Evolutionary conservation across 2,113 vertebrate genomes (phyloP).

Genomic region (Ifrita kowaldi): DNA sequence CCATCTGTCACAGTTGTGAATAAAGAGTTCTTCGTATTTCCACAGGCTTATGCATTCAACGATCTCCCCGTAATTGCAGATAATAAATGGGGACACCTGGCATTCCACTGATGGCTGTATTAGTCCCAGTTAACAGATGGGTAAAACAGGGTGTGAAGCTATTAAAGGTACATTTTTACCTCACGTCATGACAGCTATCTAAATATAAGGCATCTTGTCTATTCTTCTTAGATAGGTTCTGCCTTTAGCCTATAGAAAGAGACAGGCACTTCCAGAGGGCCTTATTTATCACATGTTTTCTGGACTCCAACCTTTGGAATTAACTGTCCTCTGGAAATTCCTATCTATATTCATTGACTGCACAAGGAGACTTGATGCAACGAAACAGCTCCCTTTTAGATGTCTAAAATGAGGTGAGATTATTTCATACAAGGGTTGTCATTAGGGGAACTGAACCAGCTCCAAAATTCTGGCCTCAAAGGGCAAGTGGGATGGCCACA

Average conservation of each 20-base stretch:
- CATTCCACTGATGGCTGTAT: background rate
- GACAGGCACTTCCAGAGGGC: background rate
- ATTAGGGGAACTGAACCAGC: background rate
- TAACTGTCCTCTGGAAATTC: background rate
- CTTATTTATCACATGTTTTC: background rate
- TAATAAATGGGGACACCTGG: background rate
- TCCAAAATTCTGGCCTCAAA: background rate
- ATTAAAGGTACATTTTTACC: background rate
- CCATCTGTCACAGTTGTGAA: background rate
- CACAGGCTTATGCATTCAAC: background rate
- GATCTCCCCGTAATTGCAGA: background rate
- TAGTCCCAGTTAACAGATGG: background rate
- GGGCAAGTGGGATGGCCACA: background rate
- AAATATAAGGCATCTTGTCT: background rate
- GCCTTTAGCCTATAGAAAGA: background rate
- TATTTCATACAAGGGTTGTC: background rate
- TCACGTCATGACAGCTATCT: background rate
- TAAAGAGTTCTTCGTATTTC: background rate
- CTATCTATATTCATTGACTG: background rate
- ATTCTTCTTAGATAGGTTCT: background rate
- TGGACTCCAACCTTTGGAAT: background rate
- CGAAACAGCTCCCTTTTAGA: background rate
- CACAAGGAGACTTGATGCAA: background rate
- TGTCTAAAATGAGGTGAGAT: background rate
- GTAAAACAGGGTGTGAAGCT: background rate